A percentile compares a stretch with the other conserved stretches of the same genome.
Evolutionary conservation across 2,888 invertebrate genomes (phyloP).

Genomic region (Yponomeuta cagnagella): DNA sequence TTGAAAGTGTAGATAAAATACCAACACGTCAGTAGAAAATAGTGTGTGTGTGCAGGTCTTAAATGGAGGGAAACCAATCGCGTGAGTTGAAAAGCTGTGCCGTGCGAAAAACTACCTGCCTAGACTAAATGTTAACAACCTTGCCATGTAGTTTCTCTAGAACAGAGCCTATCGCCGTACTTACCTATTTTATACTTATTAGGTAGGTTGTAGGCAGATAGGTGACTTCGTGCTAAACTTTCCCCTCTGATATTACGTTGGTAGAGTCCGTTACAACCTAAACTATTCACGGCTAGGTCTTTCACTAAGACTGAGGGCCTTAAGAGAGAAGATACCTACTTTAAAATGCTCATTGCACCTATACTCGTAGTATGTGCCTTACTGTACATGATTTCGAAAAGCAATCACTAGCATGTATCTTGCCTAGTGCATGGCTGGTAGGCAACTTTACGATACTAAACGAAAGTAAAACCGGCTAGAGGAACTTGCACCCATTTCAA

Average conservation of each 20-base stretch:
- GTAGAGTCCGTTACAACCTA: background rate
- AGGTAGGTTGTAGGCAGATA: background rate
- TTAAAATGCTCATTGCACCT: no score
- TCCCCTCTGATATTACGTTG: background rate
- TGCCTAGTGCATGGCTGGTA: background rate
- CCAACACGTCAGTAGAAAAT: background rate
- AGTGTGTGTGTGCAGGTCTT: conserved; percentile 12
- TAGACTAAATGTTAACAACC: conserved; percentile 48
- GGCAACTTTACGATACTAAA: background rate
- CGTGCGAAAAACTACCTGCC: conserved; percentile 50
- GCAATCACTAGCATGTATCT: background rate
- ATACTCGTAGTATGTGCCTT: background rate
- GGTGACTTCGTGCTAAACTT: background rate
- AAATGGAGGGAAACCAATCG: conserved; percentile 56
- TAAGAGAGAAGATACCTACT: no score
- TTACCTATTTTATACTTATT: conserved; percentile 2
- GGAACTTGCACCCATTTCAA: background rate
- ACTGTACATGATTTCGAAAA: background rate
- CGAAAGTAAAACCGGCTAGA: background rate
- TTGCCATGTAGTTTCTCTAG: conserved; percentile 47
- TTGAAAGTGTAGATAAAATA: background rate
- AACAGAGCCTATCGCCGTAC: conserved; percentile 26
- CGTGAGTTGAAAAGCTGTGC: conserved; percentile 53
- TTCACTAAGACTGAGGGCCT: background rate
- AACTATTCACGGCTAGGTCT: background rate